Conservation (phyloP, 2,888 invertebrate genomes). For the Macropis europaea region DNA sequence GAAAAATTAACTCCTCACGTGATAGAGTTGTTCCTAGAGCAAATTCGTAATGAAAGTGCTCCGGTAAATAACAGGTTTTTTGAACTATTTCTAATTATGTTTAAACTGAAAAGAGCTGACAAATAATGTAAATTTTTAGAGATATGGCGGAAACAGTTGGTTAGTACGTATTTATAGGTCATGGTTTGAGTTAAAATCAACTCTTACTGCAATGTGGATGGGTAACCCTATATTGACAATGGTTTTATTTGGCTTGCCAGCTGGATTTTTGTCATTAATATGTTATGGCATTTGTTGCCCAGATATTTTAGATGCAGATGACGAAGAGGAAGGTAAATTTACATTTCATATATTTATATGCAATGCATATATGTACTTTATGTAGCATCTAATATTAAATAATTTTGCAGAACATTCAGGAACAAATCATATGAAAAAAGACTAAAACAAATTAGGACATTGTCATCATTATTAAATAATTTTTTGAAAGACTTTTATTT, state of each 20-base stretch:
- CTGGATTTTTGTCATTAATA: constrained; percentile 95
- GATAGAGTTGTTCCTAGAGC: constrained; percentile 87
- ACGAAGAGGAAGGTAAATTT: constrained; percentile 84
- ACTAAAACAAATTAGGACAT: constrained; percentile 60
- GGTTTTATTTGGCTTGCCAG: constrained; percentile 95
- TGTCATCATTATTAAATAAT: constrained; percentile 21
- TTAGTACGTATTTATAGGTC: constrained; percentile 88
- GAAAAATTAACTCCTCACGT: constrained; percentile 90
- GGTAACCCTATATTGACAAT: constrained; percentile 96
- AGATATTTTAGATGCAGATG: constrained; percentile 95
- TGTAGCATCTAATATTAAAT: constrained; percentile 3
- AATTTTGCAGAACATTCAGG: constrained; percentile 63
- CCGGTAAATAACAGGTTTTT: constrained; percentile 81
- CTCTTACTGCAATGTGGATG: constrained; percentile 92
- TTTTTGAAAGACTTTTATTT: constrained; percentile 17
- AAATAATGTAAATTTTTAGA: constrained; percentile 80
- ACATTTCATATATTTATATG: neutral
- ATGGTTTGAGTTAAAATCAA: constrained; percentile 91
- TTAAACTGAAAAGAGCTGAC: constrained; percentile 7
- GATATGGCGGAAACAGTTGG: constrained; percentile 92
- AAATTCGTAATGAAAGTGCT: constrained; percentile 89
- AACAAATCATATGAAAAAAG: constrained; percentile 75
- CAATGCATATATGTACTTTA: neutral
- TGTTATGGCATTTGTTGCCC: constrained; percentile 98
- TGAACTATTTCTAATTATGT: neutral